Base-by-base conservation (phyloP, 2,888 invertebrate genomes). In the Latrodectus hesperus region DNA sequence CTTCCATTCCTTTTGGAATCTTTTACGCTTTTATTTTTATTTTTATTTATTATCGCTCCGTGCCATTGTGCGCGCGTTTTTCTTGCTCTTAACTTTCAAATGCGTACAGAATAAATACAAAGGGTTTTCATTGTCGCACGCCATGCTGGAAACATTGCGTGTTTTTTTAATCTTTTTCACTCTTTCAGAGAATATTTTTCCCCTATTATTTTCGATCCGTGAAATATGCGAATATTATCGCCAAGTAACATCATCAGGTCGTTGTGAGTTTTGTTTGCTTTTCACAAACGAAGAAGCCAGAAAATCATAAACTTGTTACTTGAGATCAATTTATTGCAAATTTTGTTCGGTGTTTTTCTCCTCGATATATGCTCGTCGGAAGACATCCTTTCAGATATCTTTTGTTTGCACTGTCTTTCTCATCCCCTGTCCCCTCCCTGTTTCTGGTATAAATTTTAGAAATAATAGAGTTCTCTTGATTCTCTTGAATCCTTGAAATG, bases 31-130 rank as follows among this genome's bases (percentile, higher is more conserved):
- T 68, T 53, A 26, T n/a, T 75, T 85, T 80, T 85, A 70, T 79
- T 85, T 85, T 71, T 85, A 68, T 75, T 74, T 60, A 85, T 79
- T 85, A 67, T 73, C 51, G 0, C 65, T 51, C 51, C 17, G 17
- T 81, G 73, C n/a, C 67, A 51, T 17, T 73, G 26, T 67, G 49
- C 12, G n/a, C 49, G 52, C 67, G 14, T 71, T 38, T n/a, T 71
- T 14, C 49, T 71, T 51, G 60, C n/a, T 60, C n/a, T n/a, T 60
- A n/a, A 60, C 60, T 60, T 60, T 11, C 14, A 60, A 60, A 60
- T 60, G 10, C 38, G 60, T 60, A n/a, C n/a, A n/a, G n/a, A 60
- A 60, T 60, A 60, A 60, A 60, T 60, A 60, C 12, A 60, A 60
- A 16, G 14, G 6, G 5, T 60, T 38, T 60, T 16, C 60, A 16